These are phyloP conservation scores for Drosophila auraria DNA, from an alignment of 1,140 invertebrate genomes.

Conservation along the genomic window DNA sequence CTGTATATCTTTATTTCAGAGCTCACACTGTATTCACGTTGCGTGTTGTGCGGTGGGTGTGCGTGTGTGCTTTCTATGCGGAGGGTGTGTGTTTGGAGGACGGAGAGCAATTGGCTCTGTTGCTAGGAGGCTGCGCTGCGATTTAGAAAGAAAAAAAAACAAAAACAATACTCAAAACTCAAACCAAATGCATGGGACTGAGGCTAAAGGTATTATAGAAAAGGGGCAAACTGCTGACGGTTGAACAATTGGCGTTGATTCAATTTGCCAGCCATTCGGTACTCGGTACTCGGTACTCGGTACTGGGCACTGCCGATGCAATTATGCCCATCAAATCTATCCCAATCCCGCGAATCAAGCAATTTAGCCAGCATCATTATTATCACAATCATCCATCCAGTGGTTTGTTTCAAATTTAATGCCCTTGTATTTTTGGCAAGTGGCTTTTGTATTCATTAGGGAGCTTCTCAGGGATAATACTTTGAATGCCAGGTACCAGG, in stretches of 20 bases:
- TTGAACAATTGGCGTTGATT: constrained; percentile 73
- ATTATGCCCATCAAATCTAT: constrained; percentile 56
- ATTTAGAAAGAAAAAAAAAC: constrained; percentile 12
- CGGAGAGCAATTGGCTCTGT: constrained; percentile 1
- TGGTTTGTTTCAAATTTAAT: constrained; percentile 53
- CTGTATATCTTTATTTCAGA: too few species aligned
- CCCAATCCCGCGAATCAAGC: constrained; percentile 53
- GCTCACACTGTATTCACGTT: constrained; percentile 9
- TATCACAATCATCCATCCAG: constrained; percentile 18
- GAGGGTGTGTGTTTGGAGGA: background rate
- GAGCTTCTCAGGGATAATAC: background rate
- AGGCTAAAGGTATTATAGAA: constrained; percentile 16
- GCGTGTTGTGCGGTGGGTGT: constrained; percentile 25
- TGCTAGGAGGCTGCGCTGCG: constrained; percentile 34
- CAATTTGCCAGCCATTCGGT: constrained; percentile 68
- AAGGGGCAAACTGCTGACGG: constrained; percentile 33
- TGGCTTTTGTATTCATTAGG: background rate
- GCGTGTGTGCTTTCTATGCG: constrained; percentile 15
- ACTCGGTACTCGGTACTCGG: constrained; percentile 2
- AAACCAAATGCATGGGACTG: constrained; percentile 20
- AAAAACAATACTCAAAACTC: background rate
- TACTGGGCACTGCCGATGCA: constrained; percentile 31
- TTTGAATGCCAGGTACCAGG: background rate
- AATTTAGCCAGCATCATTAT: constrained; percentile 45
- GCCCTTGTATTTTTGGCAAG: constrained; percentile 18